These are phyloP conservation scores for Eulemur rubriventer DNA, from an alignment of 2,797 vertebrate species.

Conservation along the genomic window DNA sequence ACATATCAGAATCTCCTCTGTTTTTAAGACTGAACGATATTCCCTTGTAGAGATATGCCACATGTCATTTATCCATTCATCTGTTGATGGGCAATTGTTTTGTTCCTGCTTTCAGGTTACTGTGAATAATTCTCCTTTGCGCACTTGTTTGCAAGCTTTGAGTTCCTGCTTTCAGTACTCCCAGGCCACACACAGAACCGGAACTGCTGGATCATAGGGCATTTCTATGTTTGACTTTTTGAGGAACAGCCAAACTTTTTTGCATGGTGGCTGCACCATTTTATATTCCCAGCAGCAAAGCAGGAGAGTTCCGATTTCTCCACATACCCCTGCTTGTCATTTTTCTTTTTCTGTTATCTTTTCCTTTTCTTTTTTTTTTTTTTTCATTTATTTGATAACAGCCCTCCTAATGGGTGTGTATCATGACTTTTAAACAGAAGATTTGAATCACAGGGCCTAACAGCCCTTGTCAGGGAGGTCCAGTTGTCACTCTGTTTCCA, in stretches of 20 bases:
- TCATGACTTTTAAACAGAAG: neutral
- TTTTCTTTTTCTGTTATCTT: neutral
- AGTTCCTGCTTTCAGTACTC: neutral
- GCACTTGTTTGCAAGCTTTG: neutral
- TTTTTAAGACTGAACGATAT: neutral
- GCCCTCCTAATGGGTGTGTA: neutral
- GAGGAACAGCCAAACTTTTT: too few species aligned
- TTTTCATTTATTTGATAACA: neutral
- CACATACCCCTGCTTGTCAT: neutral
- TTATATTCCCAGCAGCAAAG: fast-evolving
- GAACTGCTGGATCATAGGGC: fast-evolving
- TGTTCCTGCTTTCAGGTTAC: neutral
- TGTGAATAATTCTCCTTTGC: neutral
- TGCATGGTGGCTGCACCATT: too few species aligned
- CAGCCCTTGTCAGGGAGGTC: neutral
- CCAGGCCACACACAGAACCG: too few species aligned
- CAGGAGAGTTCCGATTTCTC: neutral
- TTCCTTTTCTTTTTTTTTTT: neutral
- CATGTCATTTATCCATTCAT: neutral
- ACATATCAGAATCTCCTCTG: neutral
- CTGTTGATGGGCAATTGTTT: too few species aligned
- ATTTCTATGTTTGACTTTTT: neutral
- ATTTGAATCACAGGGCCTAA: neutral
- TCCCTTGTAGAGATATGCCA: neutral
- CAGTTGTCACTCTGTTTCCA: neutral